Percentiles rank a stretch among this genome's conserved stretches.
Conservation (phyloP, 2,888 invertebrate genomes). For the Tanytarsus gracilentus region DNA sequence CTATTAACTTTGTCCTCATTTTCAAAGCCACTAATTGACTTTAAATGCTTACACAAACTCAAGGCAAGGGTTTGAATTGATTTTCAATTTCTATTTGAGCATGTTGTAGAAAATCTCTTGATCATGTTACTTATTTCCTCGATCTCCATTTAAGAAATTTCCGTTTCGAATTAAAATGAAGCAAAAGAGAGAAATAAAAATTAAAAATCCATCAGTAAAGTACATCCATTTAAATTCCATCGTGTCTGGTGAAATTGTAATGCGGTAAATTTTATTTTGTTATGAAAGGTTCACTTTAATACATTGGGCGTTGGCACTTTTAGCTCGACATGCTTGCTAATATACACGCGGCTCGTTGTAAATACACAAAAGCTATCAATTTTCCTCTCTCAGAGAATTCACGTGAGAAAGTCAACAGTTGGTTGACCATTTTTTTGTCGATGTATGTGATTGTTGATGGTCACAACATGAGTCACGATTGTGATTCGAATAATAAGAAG, state of each 20-base stretch:
- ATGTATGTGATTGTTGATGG: background rate
- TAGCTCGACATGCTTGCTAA: constrained; percentile 10
- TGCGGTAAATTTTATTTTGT: background rate
- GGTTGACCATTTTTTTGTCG: background rate
- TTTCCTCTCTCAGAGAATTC: background rate
- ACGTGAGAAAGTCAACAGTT: constrained; percentile 20
- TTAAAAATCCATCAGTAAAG: background rate
- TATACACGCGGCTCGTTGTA: constrained; percentile 1
- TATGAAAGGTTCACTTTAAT: too few relatives aligned
- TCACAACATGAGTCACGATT: background rate
- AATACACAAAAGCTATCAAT: background rate
- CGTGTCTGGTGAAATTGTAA: background rate
- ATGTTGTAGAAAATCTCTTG: too few relatives aligned
- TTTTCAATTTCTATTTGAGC: too few relatives aligned
- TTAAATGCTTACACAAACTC: too few relatives aligned
- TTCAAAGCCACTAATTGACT: too few relatives aligned
- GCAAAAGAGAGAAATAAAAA: background rate
- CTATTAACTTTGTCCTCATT: too few relatives aligned
- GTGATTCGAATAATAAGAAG: background rate
- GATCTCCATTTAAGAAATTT: background rate
- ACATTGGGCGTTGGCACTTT: constrained; percentile 26
- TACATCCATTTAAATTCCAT: constrained; percentile 2
- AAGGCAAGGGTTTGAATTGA: too few relatives aligned
- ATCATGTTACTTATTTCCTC: too few relatives aligned
- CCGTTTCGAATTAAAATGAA: background rate